Base-by-base conservation (phyloP, 2,113 vertebrate genomes). In the Sebastes fasciatus region DNA sequence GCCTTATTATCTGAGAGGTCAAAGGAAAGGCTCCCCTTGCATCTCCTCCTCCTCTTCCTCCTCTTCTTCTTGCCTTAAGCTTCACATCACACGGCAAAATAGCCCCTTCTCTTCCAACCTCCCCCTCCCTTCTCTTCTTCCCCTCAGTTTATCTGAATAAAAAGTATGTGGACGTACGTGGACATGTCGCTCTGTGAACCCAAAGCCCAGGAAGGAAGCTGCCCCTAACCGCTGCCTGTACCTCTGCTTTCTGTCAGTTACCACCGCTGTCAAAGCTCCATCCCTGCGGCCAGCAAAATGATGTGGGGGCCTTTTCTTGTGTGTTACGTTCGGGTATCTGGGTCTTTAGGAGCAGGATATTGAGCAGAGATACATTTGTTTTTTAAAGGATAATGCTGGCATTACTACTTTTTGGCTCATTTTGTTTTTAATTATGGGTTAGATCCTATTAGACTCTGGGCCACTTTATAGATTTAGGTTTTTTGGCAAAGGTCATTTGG, bases 151-250 rank as follows among this genome's bases (percentile, higher is more conserved):
- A 85, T 89, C 82, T 80, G 68, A 90, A 74, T 77, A 58, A 85
- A 86, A 88, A 79, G 68, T 80, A 62, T 63, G 52, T 87, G 88
- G 86, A 90, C 68, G 51, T 82, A 82, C 84, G 85, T 83, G 86
- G 88, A 90, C 79, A 66, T 87, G 74, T 73, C 19, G 4, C 57
- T 89, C 79, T 75, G 79, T 79, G 72, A 73, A 85, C 74, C 70
- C 58, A 82, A 77, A 86, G 81, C 70, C 48, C 83, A 89, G 91
- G 88, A 89, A 88, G 92, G 91, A 92, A 89, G 74, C 71, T 85
- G 83, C 57, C 64, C 80, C 74, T 77, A 86, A 89, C 83, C 43
- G 40, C 79, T 80, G 84, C 79, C 79, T 87, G 84, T 62, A 21
- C 82, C 63, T 80, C 84, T 89, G 69, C 83, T 78, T 85, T 86